A percentile compares a stretch with the other conserved stretches of the same genome.
Evolutionary conservation across 2,113 vertebrate species (phyloP).

Genomic region (Leptodactylus fuscus): DNA sequence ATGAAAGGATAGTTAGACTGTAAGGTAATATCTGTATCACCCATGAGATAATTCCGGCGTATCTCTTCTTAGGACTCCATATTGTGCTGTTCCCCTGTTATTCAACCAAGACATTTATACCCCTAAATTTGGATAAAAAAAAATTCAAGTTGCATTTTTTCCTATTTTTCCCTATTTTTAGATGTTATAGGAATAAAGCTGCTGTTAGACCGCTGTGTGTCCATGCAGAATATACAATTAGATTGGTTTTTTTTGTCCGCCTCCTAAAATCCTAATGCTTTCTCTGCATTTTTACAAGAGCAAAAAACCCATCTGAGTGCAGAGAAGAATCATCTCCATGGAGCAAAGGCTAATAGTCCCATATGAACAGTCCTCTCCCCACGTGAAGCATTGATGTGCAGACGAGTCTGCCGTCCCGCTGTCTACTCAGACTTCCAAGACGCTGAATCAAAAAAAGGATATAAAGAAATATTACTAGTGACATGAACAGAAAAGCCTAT

Average conservation of each 20-base stretch:
- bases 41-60: no score
- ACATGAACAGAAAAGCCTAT: constrained; percentile 16
- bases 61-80: no score
- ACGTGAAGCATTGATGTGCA: not conserved
- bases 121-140: no score
- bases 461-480: constrained; percentile 15
- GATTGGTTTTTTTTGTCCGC: no score
- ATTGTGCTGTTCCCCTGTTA: no score
- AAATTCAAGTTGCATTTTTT: no score
- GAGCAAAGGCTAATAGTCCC: constrained; percentile 19
- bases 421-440: not conserved
- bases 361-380: not conserved
- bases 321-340: not conserved
- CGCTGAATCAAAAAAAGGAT: not conserved
- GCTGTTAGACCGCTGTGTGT: not conserved
- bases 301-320: not conserved
- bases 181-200: no score
- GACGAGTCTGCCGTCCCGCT: not conserved
- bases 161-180: no score
- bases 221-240: not conserved
- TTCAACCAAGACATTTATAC: no score
- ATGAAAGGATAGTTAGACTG: no score
- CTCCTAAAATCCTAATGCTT: not conserved
- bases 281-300: not conserved
- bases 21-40: no score